A percentile compares a stretch with the other conserved stretches of the same genome.
Conservation (phyloP, 2,797 vertebrate genomes). For the Danio jaintianensis region DNA sequence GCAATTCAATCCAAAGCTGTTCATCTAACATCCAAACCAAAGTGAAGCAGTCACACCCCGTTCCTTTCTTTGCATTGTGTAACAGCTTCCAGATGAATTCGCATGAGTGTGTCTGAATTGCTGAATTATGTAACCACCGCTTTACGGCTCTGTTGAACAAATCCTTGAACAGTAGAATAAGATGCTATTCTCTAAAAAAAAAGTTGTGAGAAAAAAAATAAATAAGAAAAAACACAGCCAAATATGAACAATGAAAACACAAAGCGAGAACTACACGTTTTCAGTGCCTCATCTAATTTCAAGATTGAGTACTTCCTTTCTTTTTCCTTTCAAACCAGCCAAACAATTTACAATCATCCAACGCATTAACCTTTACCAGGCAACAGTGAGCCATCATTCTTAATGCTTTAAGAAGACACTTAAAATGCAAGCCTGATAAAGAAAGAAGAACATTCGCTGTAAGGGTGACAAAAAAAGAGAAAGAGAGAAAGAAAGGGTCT, state of each 20-base stretch:
- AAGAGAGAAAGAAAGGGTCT: constrained; percentile 15
- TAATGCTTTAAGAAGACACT: constrained; percentile 62
- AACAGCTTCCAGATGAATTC: constrained; percentile 3
- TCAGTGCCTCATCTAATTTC: constrained; percentile 70
- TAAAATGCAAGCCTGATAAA: constrained; percentile 66
- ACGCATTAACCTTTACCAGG: constrained; percentile 77
- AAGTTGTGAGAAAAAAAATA: not conserved
- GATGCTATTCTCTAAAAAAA: not conserved
- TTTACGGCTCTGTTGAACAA: not conserved
- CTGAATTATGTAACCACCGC: constrained; percentile 10
- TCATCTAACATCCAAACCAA: not conserved
- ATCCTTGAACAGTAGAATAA: not conserved
- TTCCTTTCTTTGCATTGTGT: constrained; percentile 5
- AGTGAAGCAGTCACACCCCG: not conserved
- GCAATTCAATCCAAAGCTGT: not conserved
- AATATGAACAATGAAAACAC: not conserved
- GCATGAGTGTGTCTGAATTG: not conserved
- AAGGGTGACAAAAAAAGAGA: not conserved
- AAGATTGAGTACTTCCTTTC: constrained; percentile 72
- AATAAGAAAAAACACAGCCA: too few species aligned
- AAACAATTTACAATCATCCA: constrained; percentile 77
- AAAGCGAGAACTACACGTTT: not conserved
- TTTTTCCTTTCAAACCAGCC: constrained; percentile 70
- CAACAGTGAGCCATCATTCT: constrained; percentile 63
- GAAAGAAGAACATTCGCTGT: constrained; percentile 23